Conservation (phyloP, 35 echinoderm and acorn worm species). For the Anneissia japonica region DNA sequence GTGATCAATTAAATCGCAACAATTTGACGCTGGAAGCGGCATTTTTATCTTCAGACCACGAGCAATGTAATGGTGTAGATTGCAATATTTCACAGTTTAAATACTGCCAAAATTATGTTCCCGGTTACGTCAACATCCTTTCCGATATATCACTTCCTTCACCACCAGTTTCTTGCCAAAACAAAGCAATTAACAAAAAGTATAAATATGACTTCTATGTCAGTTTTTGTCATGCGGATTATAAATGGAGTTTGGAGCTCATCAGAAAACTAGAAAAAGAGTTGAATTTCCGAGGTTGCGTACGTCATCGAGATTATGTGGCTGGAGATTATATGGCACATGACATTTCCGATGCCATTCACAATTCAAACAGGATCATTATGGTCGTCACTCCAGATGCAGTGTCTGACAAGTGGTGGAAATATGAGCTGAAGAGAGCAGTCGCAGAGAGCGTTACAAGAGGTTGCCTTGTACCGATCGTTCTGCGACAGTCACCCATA, state of each 20-base stretch:
- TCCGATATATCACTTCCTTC: conserved; percentile 33
- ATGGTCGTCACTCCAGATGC: conserved; percentile 70
- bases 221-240: conserved; percentile 66
- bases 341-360: conserved; percentile 53
- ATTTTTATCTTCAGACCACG: conserved; percentile 39
- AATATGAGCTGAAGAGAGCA: conserved; percentile 65
- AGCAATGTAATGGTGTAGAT: conserved; percentile 76
- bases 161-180: not conserved
- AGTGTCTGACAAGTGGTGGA: conserved; percentile 61
- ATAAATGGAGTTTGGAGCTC: conserved; percentile 79
- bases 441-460: conserved; percentile 42
- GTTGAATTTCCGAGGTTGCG: conserved; percentile 41
- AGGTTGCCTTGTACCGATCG: conserved; percentile 49
- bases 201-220: conserved; percentile 86
- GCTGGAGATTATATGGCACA: conserved; percentile 55
- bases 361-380: conserved; percentile 50
- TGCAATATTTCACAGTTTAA: conserved; percentile 73
- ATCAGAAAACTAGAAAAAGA: conserved; percentile 72
- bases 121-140: conserved; percentile 65
- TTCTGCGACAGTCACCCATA: conserved; percentile 52
- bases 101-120: conserved; percentile 53
- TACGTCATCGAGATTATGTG: conserved; percentile 79
- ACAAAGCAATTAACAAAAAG: not conserved
- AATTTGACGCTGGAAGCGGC: conserved; percentile 27
- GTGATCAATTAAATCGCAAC: conserved; percentile 16